phyloP scores from a whole-genome alignment of 2,888 invertebrate species.

The Andrena trimmerana region DNA sequence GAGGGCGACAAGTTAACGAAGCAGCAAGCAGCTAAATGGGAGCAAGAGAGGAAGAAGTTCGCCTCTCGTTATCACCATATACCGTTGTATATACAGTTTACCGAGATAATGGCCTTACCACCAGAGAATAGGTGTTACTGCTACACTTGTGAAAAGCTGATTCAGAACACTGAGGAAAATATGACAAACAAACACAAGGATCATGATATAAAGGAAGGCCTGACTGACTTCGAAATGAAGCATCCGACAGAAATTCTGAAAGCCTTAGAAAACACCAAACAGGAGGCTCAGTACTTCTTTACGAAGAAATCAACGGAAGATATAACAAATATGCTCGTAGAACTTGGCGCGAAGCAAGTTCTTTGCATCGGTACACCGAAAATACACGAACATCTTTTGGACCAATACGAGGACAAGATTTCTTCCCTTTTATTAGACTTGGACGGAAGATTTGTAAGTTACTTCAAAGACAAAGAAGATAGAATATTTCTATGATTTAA shows the following conservation, averaged over 20 bases:
- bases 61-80: conserved; percentile 86
- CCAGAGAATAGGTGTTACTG: conserved; percentile 87
- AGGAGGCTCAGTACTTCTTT: conserved; percentile 96
- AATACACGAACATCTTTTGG: conserved; percentile 89
- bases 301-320: conserved; percentile 89
- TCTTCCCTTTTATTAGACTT: conserved; percentile 92
- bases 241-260: conserved; percentile 90
- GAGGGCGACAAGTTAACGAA: conserved; percentile 85
- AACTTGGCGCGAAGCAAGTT: conserved; percentile 87
- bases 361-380: conserved; percentile 95
- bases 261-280: conserved; percentile 90
- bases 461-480: neutral
- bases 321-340: conserved; percentile 88
- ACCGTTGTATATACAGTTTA: conserved; percentile 86
- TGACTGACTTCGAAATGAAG: conserved; percentile 87
- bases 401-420: conserved; percentile 82
- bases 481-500: neutral
- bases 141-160: conserved; percentile 88
- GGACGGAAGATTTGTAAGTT: conserved; percentile 90
- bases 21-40: conserved; percentile 85
- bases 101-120: conserved; percentile 84
- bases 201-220: conserved; percentile 86
- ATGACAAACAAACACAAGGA: conserved; percentile 85
- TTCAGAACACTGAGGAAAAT: conserved; percentile 78
- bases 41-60: conserved; percentile 85